Evolutionary conservation across 2,113 vertebrate species (phyloP).

Genomic region (Furnarius figulus): DNA sequence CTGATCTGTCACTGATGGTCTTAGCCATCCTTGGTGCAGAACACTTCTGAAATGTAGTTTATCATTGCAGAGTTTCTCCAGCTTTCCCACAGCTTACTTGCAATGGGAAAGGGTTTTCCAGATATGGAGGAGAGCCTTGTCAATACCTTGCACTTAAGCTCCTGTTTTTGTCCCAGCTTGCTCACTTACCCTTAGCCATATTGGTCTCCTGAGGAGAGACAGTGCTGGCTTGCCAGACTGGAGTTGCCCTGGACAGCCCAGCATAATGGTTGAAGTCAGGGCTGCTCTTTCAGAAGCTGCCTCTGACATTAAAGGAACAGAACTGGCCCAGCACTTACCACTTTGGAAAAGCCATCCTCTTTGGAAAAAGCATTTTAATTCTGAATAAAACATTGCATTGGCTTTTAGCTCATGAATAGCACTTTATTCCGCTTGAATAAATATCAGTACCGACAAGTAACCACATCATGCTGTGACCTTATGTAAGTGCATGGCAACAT

Average conservation of each 20-base stretch:
- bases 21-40: neutral
- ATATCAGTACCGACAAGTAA: neutral
- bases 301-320: neutral
- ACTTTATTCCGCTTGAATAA: conserved; percentile 37
- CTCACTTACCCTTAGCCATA: neutral
- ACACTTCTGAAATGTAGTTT: neutral
- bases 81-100: neutral
- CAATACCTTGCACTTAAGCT: neutral
- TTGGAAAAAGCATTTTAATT: conserved; percentile 44
- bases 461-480: conserved; percentile 15
- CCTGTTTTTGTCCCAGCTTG: neutral
- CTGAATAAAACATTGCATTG: conserved; percentile 55
- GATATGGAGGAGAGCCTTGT: neutral
- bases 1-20: neutral
- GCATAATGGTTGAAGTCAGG: neutral
- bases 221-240: neutral
- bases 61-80: neutral
- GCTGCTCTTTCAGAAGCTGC: neutral
- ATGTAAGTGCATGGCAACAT: neutral
- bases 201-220: neutral
- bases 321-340: neutral
- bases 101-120: neutral
- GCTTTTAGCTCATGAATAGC: conserved; percentile 49
- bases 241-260: neutral
- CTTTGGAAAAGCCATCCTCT: conserved; percentile 7